Conservation (phyloP, 2,113 vertebrate species). For the Gymnogyps californianus region DNA sequence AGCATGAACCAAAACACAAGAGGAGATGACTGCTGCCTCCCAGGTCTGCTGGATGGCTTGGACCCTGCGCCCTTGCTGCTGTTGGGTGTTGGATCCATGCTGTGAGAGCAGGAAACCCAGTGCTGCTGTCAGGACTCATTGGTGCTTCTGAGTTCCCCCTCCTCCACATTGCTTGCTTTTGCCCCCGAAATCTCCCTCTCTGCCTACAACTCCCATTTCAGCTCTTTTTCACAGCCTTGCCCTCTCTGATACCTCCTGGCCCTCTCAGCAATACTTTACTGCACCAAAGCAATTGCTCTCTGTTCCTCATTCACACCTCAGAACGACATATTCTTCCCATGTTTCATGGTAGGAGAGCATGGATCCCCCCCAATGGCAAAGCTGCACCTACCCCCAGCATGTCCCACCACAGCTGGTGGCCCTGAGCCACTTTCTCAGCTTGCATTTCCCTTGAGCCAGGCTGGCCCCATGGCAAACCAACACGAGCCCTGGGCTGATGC, state of each 20-base stretch:
- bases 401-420: neutral
- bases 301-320: neutral
- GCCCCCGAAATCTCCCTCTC: neutral
- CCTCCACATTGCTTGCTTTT: neutral
- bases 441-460: neutral
- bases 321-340: neutral
- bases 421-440: neutral
- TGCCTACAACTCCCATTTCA: neutral
- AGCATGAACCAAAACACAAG: neutral
- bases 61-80: neutral
- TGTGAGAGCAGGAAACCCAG: neutral
- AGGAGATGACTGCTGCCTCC: neutral
- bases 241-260: neutral
- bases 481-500: rapidly evolving
- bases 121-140: neutral
- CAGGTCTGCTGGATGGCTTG: neutral
- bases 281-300: neutral
- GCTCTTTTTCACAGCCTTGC: neutral
- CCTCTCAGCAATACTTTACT: neutral
- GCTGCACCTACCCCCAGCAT: neutral
- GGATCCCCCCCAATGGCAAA: neutral
- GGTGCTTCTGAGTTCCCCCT: neutral
- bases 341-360: neutral
- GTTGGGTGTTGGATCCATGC: neutral
- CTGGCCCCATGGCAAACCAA: neutral